phyloP scores from a whole-genome alignment of 2,797 vertebrate genomes.

The Sternarchorhynchus goeldii region DNA sequence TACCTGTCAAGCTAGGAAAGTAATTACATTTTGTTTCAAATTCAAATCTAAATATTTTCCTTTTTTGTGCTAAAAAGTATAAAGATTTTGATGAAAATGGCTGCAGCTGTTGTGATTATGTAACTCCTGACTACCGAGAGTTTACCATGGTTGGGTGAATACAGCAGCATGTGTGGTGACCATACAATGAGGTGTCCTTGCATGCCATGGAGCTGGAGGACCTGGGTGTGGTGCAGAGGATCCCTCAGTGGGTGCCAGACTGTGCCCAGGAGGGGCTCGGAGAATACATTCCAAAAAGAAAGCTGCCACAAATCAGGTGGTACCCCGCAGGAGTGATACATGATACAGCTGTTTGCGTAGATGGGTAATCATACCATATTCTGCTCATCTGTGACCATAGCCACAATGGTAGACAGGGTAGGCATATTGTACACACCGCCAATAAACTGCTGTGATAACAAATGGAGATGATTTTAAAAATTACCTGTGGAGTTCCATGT shows the following conservation, averaged over 20 bases:
- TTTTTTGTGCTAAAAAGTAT: background rate
- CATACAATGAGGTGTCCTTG: conserved; percentile 36
- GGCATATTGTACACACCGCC: conserved; percentile 26
- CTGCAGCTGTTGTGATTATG: background rate
- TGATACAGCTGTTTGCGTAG: background rate
- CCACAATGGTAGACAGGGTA: conserved; percentile 24
- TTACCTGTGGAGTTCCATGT: too few species aligned
- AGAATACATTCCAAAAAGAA: conserved; percentile 17
- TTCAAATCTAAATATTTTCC: too few species aligned
- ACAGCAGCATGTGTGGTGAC: conserved; percentile 40
- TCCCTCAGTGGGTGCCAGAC: conserved; percentile 11
- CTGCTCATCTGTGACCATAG: conserved; percentile 12
- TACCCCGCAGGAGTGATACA: background rate
- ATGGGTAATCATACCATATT: conserved; percentile 15
- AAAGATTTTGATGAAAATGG: background rate
- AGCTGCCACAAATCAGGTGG: conserved; percentile 4
- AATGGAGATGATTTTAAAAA: background rate
- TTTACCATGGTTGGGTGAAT: conserved; percentile 40
- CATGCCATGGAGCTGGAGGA: conserved; percentile 22
- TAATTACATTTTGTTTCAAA: too few species aligned
- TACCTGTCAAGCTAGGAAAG: too few species aligned
- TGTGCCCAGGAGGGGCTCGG: background rate
- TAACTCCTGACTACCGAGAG: background rate
- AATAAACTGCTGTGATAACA: conserved; percentile 22
- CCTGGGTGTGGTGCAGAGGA: background rate